A percentile compares a stretch with the other conserved stretches of the same genome.
phyloP scores from a whole-genome alignment of 2,113 vertebrate species.

The Lutjanus erythropterus region DNA sequence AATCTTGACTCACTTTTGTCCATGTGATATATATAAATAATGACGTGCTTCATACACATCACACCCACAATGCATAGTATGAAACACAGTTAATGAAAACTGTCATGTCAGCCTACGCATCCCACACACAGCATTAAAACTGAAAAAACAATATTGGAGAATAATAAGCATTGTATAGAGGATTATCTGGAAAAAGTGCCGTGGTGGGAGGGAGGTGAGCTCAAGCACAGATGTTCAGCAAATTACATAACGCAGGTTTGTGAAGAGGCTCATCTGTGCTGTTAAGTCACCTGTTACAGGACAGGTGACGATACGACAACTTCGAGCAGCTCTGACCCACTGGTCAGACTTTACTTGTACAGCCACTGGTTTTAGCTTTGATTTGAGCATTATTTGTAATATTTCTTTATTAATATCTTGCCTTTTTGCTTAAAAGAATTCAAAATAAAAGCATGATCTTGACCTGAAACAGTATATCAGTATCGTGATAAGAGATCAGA shows the following conservation, averaged over 20 bases:
- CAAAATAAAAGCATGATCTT: background rate
- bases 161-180: conserved; percentile 52
- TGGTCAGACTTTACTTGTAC: background rate
- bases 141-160: background rate
- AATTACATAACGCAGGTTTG: conserved; percentile 51
- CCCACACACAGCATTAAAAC: background rate
- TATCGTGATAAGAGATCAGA: too few species aligned
- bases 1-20: background rate
- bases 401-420: background rate
- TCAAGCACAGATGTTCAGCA: conserved; percentile 52
- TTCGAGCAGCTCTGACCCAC: background rate
- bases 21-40: too few species aligned
- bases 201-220: conserved; percentile 16
- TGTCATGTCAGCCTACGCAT: background rate
- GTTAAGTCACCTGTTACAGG: conserved; percentile 15
- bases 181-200: conserved; percentile 49
- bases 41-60: too few species aligned
- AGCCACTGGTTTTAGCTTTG: background rate
- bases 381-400: background rate
- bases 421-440: background rate
- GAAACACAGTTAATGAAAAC: background rate
- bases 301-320: conserved; percentile 6
- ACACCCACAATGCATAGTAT: background rate
- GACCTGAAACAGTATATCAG: background rate
- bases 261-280: conserved; percentile 41